Evolutionary conservation across 2,888 invertebrate species (phyloP).

Genomic region (Caenorhabditis sp.): DNA sequence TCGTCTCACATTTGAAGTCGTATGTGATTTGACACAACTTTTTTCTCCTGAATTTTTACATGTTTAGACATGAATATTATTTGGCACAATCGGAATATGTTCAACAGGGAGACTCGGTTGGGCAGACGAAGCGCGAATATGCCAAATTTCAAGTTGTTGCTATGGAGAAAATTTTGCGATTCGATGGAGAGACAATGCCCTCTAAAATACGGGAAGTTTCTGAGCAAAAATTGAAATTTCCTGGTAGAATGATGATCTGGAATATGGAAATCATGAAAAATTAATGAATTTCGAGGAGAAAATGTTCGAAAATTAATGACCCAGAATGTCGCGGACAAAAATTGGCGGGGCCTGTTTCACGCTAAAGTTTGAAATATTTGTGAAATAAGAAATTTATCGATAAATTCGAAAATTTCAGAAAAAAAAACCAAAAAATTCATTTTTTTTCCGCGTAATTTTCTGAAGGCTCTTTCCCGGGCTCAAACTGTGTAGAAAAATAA

Average conservation of each 20-base stretch:
- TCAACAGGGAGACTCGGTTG: constrained; percentile 8
- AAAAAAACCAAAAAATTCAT: too few species aligned
- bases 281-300: too few species aligned
- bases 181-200: constrained; percentile 8
- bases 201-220: constrained; percentile 15
- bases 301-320: background rate
- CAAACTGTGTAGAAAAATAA: too few species aligned
- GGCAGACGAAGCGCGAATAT: constrained; percentile 30
- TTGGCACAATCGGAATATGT: constrained; percentile 44
- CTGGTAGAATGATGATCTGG: background rate
- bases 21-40: constrained; percentile 15
- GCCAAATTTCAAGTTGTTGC: constrained; percentile 17
- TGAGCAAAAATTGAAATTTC: too few species aligned
- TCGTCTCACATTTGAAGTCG: constrained; percentile 33
- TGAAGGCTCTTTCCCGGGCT: too few species aligned
- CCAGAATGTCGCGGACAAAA: background rate
- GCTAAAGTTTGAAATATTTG: background rate
- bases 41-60: background rate
- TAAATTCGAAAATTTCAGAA: too few species aligned
- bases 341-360: too few species aligned
- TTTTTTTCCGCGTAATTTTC: too few species aligned
- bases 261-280: too few species aligned
- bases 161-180: constrained; percentile 20
- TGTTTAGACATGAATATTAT: constrained; percentile 47
- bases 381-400: background rate